Evolutionary conservation across 2,888 invertebrate genomes (phyloP), one percentile per base, ranked within the genome.

Genomic region (Carcina quercana): DNA sequence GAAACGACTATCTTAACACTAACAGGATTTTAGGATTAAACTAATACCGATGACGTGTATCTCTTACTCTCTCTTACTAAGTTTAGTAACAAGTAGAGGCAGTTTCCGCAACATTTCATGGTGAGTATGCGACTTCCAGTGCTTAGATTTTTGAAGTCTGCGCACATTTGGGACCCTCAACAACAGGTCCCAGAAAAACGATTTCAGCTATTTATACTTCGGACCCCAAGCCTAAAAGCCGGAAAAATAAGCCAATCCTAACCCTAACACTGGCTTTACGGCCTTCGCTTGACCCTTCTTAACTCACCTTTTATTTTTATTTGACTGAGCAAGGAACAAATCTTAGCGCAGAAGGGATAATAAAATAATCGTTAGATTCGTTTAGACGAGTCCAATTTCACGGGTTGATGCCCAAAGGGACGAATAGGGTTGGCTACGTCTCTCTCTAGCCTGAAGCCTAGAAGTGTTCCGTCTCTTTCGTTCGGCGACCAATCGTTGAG

Each of bases 331-430:
- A 83, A 82, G 83, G 69, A 83, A 82, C 83, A 82, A 83, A 82
- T 83, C 83, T 83, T 82, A 82, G 80, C 67, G 79, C 66, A 78
- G 78, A 80, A 78, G 73, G 80, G 78, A 82, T 82, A 83, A 82
- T 83, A 83, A 83, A 83, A 82, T 83, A 83, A 83, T 82, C 83
- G 83, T 82, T 82, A 80, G 75, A 80, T 82, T 79, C 83, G 82
- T 82, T 80, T 82, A 83, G 82, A 80, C 78, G 80, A 74, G 53
- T 79, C 79, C 76, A 83, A 83, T 83, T 83, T 83, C 82, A 82
- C 74, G 83, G 74, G 58, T 76, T 73, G 76, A 58, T 80, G 80
- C 72, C 63, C 72, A 78, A 82, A 79, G 79, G 83, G 80, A 71
- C 65, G 62, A 50, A 48, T 51, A 65, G 71, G 70, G 70, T 69